Conservation (phyloP, 2,797 vertebrate genomes). For the Argentina silus region DNA sequence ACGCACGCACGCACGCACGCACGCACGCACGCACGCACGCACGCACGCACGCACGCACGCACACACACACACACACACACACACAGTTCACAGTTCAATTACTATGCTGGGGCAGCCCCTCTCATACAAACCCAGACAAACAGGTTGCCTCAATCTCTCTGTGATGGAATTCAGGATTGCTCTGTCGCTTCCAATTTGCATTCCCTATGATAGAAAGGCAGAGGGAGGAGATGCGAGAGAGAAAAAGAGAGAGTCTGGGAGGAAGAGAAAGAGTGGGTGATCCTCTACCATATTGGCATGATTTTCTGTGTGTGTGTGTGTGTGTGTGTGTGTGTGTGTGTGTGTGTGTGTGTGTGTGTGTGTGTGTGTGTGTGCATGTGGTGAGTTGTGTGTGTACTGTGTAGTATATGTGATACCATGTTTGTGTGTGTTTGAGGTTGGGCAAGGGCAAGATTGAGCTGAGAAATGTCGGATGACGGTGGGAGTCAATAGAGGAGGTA, state of each 20-base stretch:
- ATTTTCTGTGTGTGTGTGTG: background rate
- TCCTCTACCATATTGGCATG: no score
- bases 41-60: background rate
- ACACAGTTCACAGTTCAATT: conserved; percentile 47
- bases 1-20: background rate
- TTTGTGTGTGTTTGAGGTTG: no score
- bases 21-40: background rate
- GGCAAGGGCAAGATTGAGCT: background rate
- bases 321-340: background rate
- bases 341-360: background rate
- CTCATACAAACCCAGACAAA: conserved; percentile 42
- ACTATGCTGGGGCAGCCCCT: conserved; percentile 22
- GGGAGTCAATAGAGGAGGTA: conserved; percentile 37
- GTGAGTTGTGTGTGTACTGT: conserved; percentile 19
- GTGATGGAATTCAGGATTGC: conserved; percentile 66
- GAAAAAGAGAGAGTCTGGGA: conserved; percentile 12
- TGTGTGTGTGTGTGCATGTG: background rate
- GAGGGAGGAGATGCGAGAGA: conserved; percentile 2
- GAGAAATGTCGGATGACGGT: background rate
- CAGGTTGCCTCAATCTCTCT: conserved; percentile 41
- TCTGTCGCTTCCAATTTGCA: conserved; percentile 71
- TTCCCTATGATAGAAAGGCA: conserved; percentile 46
- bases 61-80: background rate
- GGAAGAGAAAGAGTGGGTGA: conserved; percentile 16
- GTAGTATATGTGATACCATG: background rate